Conservation (phyloP, 2,888 invertebrate genomes). For the Sarcophaga caerulescens region DNA sequence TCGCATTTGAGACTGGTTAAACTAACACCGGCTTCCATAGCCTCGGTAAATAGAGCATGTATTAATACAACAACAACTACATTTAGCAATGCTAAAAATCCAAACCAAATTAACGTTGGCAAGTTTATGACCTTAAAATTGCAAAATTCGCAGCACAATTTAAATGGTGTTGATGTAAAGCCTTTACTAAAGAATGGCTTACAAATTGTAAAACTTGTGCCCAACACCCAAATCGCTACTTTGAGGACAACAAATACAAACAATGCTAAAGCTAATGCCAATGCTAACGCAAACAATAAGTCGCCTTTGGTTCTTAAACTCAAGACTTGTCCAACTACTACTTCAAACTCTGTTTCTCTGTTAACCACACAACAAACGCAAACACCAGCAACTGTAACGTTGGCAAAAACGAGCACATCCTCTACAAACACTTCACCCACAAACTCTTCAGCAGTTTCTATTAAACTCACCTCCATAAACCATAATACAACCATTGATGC, state of each 20-base stretch:
- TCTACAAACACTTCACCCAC: neutral
- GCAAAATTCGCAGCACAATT: neutral
- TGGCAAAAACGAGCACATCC: neutral
- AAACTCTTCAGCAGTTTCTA: constrained; percentile 19
- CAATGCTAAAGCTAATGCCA: neutral
- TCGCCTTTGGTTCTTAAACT: constrained; percentile 2
- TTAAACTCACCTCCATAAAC: constrained; percentile 40
- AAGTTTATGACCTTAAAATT: constrained; percentile 36
- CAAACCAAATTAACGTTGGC: neutral
- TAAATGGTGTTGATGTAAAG: constrained; percentile 24
- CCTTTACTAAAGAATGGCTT: constrained; percentile 47
- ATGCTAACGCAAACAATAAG: constrained; percentile 2
- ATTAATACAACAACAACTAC: constrained; percentile 7
- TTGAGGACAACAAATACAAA: neutral
- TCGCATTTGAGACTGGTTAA: constrained; percentile 38
- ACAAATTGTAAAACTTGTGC: constrained; percentile 63
- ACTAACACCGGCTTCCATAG: constrained; percentile 26
- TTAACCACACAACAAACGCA: neutral
- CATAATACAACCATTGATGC: constrained; percentile 56
- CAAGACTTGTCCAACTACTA: neutral
- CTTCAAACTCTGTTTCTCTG: neutral
- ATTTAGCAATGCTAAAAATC: constrained; percentile 9
- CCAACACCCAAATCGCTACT: constrained; percentile 36
- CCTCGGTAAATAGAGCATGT: neutral
- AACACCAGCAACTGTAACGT: neutral